A percentile compares a stretch with the other conserved stretches of the same genome.
phyloP scores from a whole-genome alignment of 2,113 vertebrate species.

The Oenanthe melanoleuca region DNA sequence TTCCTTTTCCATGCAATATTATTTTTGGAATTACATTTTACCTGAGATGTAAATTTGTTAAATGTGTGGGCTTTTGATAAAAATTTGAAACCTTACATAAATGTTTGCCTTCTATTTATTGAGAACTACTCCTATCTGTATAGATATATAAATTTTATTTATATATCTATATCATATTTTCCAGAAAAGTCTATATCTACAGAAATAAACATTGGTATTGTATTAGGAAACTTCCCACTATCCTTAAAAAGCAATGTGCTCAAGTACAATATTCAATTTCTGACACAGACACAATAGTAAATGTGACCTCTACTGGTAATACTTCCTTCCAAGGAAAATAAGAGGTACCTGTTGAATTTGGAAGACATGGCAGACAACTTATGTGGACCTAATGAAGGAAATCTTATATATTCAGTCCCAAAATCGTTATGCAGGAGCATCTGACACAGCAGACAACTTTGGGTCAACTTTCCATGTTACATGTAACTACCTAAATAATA shows the following conservation, averaged over 20 bases:
- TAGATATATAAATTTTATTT: conserved; percentile 29
- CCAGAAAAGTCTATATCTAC: conserved; percentile 23
- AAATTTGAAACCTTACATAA: conserved; percentile 20
- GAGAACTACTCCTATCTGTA: conserved; percentile 3
- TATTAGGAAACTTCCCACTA: conserved; percentile 6
- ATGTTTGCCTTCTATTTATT: background rate
- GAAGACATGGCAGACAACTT: conserved; percentile 32
- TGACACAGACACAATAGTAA: conserved; percentile 49
- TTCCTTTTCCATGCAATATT: background rate
- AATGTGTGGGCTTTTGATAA: background rate
- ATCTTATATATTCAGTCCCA: background rate
- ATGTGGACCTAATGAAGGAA: background rate
- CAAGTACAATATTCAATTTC: conserved; percentile 50
- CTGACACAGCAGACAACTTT: conserved; percentile 36
- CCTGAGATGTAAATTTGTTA: conserved; percentile 54
- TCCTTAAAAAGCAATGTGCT: conserved; percentile 58
- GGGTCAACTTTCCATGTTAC: conserved; percentile 1
- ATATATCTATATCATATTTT: conserved; percentile 33
- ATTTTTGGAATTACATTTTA: conserved; percentile 23
- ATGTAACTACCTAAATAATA: conserved; percentile 1
- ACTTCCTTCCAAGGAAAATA: conserved; percentile 48
- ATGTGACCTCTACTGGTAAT: conserved; percentile 1
- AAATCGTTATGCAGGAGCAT: conserved; percentile 6
- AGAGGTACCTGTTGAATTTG: conserved; percentile 41
- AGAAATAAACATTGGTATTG: conserved; percentile 1